phyloP scores from a whole-genome alignment of 1,140 invertebrate genomes.

The Laupala kohalensis region DNA sequence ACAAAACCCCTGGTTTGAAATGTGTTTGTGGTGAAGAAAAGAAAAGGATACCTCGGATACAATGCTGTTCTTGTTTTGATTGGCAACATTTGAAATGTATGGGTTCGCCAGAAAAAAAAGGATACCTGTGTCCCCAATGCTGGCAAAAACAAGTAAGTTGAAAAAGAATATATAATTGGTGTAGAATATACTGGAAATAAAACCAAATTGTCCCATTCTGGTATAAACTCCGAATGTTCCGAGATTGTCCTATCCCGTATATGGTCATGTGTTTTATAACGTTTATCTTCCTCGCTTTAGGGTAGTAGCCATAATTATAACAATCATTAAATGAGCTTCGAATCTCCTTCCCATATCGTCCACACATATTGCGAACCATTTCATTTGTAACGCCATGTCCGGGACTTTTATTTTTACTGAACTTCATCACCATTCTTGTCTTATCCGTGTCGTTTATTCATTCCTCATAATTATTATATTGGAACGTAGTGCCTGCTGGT shows the following conservation, averaged over 20 bases:
- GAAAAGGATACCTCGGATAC: not conserved
- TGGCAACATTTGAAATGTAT: slow-evolving; percentile 49
- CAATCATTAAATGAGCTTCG: no score
- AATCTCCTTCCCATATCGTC: no score
- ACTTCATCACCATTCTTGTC: no score
- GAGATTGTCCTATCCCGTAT: not conserved
- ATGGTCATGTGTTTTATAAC: not conserved
- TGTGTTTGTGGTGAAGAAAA: slow-evolving; percentile 3
- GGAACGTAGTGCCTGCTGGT: no score
- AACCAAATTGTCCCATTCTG: not conserved
- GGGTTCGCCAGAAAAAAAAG: slow-evolving; percentile 28
- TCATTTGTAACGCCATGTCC: no score
- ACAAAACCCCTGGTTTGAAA: not conserved
- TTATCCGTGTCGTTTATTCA: no score
- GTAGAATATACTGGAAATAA: not conserved
- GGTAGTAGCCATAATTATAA: no score
- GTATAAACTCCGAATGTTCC: not conserved
- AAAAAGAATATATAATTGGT: not conserved
- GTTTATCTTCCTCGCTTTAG: no score
- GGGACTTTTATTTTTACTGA: no score
- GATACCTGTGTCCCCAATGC: slow-evolving; percentile 50
- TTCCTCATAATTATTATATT: no score
- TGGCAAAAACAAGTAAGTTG: slow-evolving; percentile 31
- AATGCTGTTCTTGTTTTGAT: slow-evolving; percentile 38
- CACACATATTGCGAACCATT: no score